Conservation (phyloP, 2,113 vertebrate genomes). For the Nestor notabilis region DNA sequence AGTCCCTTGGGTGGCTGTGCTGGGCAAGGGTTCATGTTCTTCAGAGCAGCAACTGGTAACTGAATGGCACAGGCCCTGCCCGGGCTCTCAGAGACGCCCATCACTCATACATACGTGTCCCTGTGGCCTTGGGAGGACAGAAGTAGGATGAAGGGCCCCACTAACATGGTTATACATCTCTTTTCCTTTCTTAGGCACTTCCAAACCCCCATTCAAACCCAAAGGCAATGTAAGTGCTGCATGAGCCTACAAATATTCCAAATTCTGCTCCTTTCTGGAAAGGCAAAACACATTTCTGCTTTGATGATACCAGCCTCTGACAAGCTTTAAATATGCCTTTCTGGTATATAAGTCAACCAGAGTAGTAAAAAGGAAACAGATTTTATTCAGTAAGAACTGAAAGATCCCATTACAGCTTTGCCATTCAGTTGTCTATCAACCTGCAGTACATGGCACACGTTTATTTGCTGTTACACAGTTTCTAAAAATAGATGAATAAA, state of each 20-base stretch:
- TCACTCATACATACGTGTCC: fast-evolving
- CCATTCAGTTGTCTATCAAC: background rate
- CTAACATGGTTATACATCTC: background rate
- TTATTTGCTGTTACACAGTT: background rate
- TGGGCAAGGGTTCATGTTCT: background rate
- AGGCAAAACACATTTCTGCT: background rate
- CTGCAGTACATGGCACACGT: background rate
- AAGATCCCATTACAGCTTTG: conserved; percentile 3
- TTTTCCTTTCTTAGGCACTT: background rate
- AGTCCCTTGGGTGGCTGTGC: background rate
- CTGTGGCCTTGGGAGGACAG: background rate
- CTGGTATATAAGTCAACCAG: background rate
- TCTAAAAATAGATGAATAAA: background rate
- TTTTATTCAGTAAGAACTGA: background rate
- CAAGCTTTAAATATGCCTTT: background rate
- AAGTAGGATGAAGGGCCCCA: background rate
- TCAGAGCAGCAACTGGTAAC: background rate
- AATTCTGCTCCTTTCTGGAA: background rate
- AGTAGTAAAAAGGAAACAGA: background rate
- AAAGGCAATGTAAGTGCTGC: background rate
- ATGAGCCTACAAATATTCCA: background rate
- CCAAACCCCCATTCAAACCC: background rate
- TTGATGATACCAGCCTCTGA: background rate
- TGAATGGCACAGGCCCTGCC: background rate
- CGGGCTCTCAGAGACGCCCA: background rate